A percentile compares a stretch with the other conserved stretches of the same genome.
Conservation (phyloP, 2,888 invertebrate genomes). For the Hoplodrina blanda region DNA sequence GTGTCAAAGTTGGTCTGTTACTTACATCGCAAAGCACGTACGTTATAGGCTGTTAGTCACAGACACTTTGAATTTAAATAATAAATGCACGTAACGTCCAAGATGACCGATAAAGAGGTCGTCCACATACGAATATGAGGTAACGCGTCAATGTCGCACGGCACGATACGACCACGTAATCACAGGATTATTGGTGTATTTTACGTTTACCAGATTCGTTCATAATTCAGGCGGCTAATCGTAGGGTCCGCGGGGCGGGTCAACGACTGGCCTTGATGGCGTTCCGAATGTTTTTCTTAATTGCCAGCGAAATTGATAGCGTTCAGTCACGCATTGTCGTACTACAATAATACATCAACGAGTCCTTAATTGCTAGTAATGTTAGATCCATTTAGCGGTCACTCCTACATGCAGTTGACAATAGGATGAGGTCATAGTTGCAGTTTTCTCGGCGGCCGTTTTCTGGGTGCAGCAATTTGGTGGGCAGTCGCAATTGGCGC, state of each 20-base stretch:
- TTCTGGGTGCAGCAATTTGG: slow-evolving; percentile 71
- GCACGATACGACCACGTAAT: slow-evolving; percentile 51
- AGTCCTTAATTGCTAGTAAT: slow-evolving; percentile 62
- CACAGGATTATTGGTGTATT: slow-evolving; percentile 45
- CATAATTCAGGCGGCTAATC: slow-evolving; percentile 71
- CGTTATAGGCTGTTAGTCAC: slow-evolving; percentile 77
- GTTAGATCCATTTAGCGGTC: slow-evolving; percentile 69
- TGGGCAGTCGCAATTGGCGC: slow-evolving; percentile 74
- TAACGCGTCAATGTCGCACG: slow-evolving; percentile 74
- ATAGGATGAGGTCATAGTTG: slow-evolving; percentile 83
- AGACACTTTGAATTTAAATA: slow-evolving; percentile 83
- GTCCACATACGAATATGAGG: slow-evolving; percentile 80
- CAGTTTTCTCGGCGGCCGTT: slow-evolving; percentile 71
- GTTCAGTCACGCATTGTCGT: slow-evolving; percentile 78
- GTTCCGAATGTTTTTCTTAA: slow-evolving; percentile 79
- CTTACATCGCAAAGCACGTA: slow-evolving; percentile 70
- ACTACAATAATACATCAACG: slow-evolving; percentile 59
- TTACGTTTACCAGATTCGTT: slow-evolving; percentile 58
- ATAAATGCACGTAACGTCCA: slow-evolving; percentile 81
- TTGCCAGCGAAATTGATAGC: slow-evolving; percentile 80
- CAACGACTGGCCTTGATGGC: slow-evolving; percentile 83
- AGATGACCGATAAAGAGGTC: slow-evolving; percentile 88
- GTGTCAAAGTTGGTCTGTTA: slow-evolving; percentile 65
- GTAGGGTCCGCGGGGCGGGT: slow-evolving; percentile 69
- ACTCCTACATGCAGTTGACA: slow-evolving; percentile 69